Conservation (phyloP, 2,113 vertebrate species). For the Corydoras sp. region DNA sequence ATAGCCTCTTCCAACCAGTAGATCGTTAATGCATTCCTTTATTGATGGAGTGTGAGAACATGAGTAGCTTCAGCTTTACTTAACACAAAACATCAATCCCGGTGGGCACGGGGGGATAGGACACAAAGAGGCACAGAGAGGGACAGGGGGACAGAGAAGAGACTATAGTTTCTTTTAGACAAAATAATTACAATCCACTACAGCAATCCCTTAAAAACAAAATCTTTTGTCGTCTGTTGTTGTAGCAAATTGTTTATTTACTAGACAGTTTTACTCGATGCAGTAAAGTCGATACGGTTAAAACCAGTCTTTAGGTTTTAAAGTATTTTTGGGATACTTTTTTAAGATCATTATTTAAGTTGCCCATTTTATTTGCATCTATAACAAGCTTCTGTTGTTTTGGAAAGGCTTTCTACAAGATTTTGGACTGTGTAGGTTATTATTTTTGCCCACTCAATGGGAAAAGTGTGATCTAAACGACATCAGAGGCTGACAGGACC, state of each 20-base stretch:
- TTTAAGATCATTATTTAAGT: no score
- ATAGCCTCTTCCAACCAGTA: conserved; percentile 77
- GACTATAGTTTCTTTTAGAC: not conserved
- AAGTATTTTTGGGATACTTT: no score
- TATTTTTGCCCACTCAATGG: no score
- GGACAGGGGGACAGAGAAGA: not conserved
- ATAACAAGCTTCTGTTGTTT: not conserved
- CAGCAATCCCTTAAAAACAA: not conserved
- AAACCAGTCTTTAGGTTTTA: no score
- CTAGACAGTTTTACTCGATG: no score
- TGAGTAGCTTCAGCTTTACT: conserved; percentile 79
- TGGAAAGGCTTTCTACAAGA: not conserved
- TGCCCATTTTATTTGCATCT: no score
- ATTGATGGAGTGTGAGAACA: conserved; percentile 81
- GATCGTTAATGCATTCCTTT: conserved; percentile 79
- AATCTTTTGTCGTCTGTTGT: not conserved
- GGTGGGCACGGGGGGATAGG: conserved; percentile 5
- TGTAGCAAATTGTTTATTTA: not conserved
- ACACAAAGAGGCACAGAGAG: not conserved
- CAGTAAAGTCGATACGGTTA: no score
- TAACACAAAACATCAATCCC: conserved; percentile 81
- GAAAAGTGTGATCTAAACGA: no score
- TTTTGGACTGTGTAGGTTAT: no score
- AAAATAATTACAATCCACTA: not conserved
- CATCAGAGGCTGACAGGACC: no score